These are phyloP conservation scores for Mustelus asterias DNA, from an alignment of 2,113 vertebrate genomes.

Conservation along the genomic window DNA sequence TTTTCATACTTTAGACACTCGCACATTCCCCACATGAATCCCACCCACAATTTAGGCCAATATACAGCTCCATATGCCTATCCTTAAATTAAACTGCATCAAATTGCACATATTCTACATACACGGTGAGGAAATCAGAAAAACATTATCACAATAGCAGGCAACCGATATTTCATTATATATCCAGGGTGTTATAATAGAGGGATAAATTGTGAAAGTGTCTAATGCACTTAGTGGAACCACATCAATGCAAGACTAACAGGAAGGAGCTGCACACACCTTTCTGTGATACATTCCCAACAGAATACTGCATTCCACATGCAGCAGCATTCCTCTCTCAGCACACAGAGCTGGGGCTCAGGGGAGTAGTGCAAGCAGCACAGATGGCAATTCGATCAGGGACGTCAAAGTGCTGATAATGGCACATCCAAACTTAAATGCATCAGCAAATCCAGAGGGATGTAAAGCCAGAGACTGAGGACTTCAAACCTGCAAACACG, in stretches of 20 bases:
- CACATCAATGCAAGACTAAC: neutral
- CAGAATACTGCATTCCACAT: neutral
- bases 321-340: neutral
- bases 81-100: neutral
- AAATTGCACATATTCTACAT: neutral
- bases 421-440: neutral
- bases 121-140: neutral
- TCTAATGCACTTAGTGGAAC: neutral
- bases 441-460: neutral
- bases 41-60: neutral
- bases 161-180: neutral
- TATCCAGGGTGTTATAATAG: neutral
- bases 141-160: neutral
- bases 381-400: conserved; percentile 1
- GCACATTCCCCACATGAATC: neutral
- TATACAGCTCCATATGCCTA: neutral
- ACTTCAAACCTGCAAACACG: neutral
- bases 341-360: neutral
- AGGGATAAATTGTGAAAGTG: neutral
- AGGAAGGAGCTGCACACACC: neutral
- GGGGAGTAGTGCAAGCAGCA: neutral
- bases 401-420: neutral
- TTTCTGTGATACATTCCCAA: conserved; percentile 6
- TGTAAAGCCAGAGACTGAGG: neutral
- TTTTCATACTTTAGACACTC: neutral